Conservation (phyloP, 2,113 vertebrate species). For the Dasyprocta punctata region DNA sequence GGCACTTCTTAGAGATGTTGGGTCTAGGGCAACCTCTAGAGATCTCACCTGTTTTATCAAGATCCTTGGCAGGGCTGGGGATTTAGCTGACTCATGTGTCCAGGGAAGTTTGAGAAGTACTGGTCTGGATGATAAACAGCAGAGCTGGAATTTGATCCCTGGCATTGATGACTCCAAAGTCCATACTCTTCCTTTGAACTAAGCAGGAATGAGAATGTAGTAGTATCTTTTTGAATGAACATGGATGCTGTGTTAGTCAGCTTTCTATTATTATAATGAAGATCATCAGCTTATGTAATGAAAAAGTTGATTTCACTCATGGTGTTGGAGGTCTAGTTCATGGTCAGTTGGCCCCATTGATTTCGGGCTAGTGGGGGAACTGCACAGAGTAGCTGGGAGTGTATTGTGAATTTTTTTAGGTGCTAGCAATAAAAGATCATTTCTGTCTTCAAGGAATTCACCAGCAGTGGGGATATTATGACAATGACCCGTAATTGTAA, state of each 20-base stretch:
- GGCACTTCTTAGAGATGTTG: background rate
- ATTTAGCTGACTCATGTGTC: rapidly evolving
- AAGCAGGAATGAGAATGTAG: background rate
- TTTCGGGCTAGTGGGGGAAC: background rate
- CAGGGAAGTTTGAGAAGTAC: background rate
- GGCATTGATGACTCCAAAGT: background rate
- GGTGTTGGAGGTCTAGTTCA: background rate
- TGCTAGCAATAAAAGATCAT: background rate
- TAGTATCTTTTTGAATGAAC: background rate
- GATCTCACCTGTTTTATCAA: too few species aligned
- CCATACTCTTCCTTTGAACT: background rate
- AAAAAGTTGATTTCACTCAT: background rate
- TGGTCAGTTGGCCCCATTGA: background rate
- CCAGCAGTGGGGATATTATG: background rate
- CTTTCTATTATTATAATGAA: background rate
- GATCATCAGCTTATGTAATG: background rate
- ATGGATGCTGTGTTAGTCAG: background rate
- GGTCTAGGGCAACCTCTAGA: background rate
- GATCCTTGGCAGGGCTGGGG: too few species aligned
- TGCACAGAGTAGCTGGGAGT: too few species aligned
- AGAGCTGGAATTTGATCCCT: background rate
- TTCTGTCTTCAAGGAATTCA: background rate
- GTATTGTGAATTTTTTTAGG: background rate
- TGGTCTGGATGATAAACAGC: background rate
- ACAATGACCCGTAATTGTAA: background rate